Conservation (phyloP, 1,140 invertebrate species). For the Diabrotica virgifera region DNA sequence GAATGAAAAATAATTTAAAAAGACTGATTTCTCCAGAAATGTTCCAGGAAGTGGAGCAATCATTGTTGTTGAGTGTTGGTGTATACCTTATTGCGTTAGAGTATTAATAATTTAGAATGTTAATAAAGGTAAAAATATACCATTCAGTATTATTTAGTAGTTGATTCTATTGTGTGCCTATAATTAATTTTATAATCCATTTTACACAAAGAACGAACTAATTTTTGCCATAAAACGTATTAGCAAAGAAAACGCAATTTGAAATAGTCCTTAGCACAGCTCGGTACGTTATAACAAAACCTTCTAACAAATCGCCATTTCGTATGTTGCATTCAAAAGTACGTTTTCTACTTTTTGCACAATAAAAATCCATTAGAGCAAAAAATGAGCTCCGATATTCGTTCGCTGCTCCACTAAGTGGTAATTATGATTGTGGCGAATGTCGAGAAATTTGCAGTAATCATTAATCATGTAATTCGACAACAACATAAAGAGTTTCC, state of each 20-base stretch:
- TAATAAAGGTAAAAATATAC: no score
- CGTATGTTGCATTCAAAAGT: neutral
- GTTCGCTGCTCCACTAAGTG: conserved; percentile 3
- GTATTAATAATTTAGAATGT: no score
- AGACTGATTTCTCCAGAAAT: no score
- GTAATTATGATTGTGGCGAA: conserved; percentile 3
- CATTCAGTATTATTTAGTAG: no score
- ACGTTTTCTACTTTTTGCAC: neutral
- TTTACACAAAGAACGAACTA: no score
- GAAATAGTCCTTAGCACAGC: neutral
- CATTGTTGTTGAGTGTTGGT: no score
- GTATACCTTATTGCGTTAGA: no score
- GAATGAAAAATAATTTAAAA: no score
- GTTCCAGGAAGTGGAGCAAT: no score
- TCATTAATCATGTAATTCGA: conserved; percentile 16
- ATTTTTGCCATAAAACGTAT: no score
- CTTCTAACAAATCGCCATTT: neutral
- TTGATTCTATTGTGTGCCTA: no score
- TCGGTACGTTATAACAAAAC: neutral
- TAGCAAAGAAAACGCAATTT: neutral
- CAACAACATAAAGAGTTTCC: conserved; percentile 10
- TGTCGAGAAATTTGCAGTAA: neutral
- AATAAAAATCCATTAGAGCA: neutral
- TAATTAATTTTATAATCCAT: no score
- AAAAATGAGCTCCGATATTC: neutral